Evolutionary conservation across 2,113 vertebrate genomes (phyloP).

Genomic region (Erythrolamprus reginae): DNA sequence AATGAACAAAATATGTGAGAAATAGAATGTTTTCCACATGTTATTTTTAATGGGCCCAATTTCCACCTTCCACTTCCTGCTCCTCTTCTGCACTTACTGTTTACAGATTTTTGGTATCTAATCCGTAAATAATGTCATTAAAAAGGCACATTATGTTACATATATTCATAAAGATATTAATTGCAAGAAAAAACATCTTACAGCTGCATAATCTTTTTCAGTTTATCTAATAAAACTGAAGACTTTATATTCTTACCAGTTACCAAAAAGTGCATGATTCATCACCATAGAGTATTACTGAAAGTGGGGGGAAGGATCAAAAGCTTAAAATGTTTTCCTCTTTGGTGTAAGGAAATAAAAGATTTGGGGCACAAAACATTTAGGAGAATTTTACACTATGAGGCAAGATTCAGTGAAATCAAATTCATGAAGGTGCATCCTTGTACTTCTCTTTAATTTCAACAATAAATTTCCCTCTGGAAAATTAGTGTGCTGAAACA

Average conservation of each 20-base stretch:
- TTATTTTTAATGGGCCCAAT: not conserved
- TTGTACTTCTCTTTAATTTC: not conserved
- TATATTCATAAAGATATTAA: not conserved
- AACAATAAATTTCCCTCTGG: not conserved
- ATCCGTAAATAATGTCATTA: constrained; percentile 20
- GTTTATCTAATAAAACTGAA: not conserved
- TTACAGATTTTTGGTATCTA: constrained; percentile 3
- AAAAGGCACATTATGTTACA: constrained; percentile 1
- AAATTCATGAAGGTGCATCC: not conserved
- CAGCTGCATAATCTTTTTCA: constrained; percentile 2
- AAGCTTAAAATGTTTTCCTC: not conserved
- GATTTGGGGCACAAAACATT: not conserved
- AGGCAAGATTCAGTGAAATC: not conserved
- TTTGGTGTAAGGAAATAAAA: not conserved
- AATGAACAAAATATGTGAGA: not conserved
- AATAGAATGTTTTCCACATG: not conserved
- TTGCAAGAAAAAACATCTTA: not conserved
- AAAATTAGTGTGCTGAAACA: not conserved
- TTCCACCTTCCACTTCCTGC: not conserved
- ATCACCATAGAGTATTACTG: constrained; percentile 20
- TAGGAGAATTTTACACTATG: not conserved
- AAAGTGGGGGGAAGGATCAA: not conserved
- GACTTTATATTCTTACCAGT: constrained; percentile 16
- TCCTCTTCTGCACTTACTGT: not conserved
- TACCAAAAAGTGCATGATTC: not conserved